Conservation (phyloP, 2,797 vertebrate species). For the Carduelis carduelis region DNA sequence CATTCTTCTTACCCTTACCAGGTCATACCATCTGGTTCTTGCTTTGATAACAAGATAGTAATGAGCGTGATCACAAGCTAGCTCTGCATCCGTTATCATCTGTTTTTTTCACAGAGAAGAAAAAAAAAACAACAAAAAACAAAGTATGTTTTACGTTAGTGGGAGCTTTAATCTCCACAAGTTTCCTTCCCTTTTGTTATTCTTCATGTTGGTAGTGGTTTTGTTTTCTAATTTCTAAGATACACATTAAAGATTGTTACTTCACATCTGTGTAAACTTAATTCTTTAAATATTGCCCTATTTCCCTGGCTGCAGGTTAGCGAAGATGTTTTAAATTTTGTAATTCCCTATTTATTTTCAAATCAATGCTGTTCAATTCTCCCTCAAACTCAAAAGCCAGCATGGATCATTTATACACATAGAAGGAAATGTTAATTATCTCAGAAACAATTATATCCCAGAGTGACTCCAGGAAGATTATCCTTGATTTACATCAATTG, state of each 20-base stretch:
- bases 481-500: slow-evolving; percentile 49
- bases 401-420: slow-evolving; percentile 5
- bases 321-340: slow-evolving; percentile 11
- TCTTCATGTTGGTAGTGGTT: background rate
- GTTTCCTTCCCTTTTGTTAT: slow-evolving; percentile 17
- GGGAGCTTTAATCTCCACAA: slow-evolving; percentile 30
- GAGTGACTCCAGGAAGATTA: slow-evolving; percentile 46
- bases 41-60: slow-evolving; percentile 78
- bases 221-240: slow-evolving; percentile 44
- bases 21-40: slow-evolving; percentile 78
- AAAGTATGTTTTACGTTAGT: slow-evolving; percentile 1
- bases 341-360: slow-evolving; percentile 66
- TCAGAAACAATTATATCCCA: slow-evolving; percentile 49
- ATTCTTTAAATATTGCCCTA: slow-evolving; percentile 60
- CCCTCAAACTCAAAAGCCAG: slow-evolving; percentile 15
- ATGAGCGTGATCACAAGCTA: slow-evolving; percentile 81
- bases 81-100: slow-evolving; percentile 69
- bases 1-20: slow-evolving; percentile 76
- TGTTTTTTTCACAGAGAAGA: slow-evolving; percentile 67
- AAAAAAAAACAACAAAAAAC: background rate
- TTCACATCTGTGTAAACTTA: slow-evolving; percentile 54
- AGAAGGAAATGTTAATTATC: slow-evolving; percentile 14
- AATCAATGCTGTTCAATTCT: slow-evolving; percentile 42
- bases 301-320: slow-evolving; percentile 52
- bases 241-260: background rate